Evolutionary conservation across 2,113 vertebrate genomes (phyloP), one percentile per base, ranked within the genome.

Genomic region (Orcinus orca): DNA sequence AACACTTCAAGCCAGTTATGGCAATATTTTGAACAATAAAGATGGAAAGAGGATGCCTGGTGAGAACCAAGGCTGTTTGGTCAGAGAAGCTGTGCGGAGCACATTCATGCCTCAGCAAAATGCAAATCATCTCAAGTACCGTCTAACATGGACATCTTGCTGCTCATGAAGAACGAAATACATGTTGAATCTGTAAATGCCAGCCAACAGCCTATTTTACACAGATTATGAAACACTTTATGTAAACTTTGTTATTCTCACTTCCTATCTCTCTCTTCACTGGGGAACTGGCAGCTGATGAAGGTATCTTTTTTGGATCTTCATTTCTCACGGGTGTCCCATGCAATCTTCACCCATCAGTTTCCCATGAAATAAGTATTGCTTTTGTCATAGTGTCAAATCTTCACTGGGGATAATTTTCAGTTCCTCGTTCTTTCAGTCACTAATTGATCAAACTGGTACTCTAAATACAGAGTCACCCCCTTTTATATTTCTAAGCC

Each of bases 381-480:
- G n/a, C 29, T 84, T 88, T 94, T 65, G 14, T 33, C 62, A 50
- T 13, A 53, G 41, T 83, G 18, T 89, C 67, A 88, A 36, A 68
- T 95, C 36, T 63, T 88, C 70, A 67, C 33, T 90, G 14, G 81
- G 18, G 31, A 73, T 74, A 53, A 93, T 93, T 83, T 93, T 90
- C 73, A 91, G 36, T 74, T 90, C 77, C 50, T 93, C 50, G 70
- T 85, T 70, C 77, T 91, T 58, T 96, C 62, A 26, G 53, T 36
- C n/a, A 44, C 44, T 71, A 80, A 83, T 8, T 82, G 67, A 92
- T 88, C 53, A 83, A 86, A 47, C 41, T 53, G 58, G 41, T 68
- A 55, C 4, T 95, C 96, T 83, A 38, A 88, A 86, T 83, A 41
- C 5, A 82, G 14, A 94, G 8, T 36, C 83, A 53, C 76, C 82